Base-by-base conservation (phyloP, 2,888 invertebrate species). In the Petrophora chlorosata region DNA sequence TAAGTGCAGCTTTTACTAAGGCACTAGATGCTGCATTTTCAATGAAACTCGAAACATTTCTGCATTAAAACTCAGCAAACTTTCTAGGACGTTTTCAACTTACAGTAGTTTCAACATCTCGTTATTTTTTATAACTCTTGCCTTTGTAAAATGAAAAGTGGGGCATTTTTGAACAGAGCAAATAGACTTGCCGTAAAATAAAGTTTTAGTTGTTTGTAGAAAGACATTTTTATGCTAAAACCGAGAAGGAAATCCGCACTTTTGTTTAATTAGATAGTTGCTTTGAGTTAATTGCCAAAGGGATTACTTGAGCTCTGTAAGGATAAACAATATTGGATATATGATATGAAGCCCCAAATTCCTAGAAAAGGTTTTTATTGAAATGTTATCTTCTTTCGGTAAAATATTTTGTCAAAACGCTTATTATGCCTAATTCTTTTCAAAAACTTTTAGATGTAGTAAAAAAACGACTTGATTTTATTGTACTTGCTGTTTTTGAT, bases 101-200 rank as follows among this genome's bases (percentile, higher is more conserved):
- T 25, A 38, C 8, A 7, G 3, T 25, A 45, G 26, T 45, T 39
- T 44, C 36, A 45, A 38, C 35, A 10, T 12, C 33, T 16, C 34
- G 15, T 40, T 40, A 34, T 40, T 29, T 35, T 47, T 35, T 29
- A 17, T 12, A 13, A 16, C 23, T 13, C 26, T 8, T 15, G 33
- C 25, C 14, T 32, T 32, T 17, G 7, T 22, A 30, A 30, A 44
- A 17, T 25, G 25, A 32, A 38, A 39, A 33, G 28, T 25, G 23
- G 25, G 10, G 17, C 16, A 3, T 33, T 39, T 32, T 17, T 8
- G 7, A 35, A 14, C 15, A 14, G 4, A 35, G 13, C n/a, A 13
- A 14, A 7, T 30, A 30, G 8, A 30, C 8, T 29, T 29, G 28
- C 13, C 0, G 14, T 2, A 29, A 29, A 29, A 10, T 3, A 26